These are phyloP conservation scores for Amphiduros pacificus DNA, from an alignment of 2,888 invertebrate species.

Conservation along the genomic window DNA sequence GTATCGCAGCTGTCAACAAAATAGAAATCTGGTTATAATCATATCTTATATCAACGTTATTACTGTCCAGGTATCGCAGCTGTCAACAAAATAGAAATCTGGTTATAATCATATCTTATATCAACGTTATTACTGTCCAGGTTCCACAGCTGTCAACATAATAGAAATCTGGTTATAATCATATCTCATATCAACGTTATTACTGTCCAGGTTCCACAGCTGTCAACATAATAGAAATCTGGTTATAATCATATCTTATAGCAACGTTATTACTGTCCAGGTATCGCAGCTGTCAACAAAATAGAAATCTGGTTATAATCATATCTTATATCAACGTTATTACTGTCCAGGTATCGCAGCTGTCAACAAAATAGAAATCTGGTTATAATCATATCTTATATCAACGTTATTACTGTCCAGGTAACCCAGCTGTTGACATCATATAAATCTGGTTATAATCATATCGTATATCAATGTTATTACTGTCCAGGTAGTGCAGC, in stretches of 20 bases:
- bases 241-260: not conserved
- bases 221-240: constrained; percentile 4
- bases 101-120: not conserved
- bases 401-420: not conserved
- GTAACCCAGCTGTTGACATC: not conserved
- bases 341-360: not conserved
- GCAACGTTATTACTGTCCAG: not conserved
- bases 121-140: not conserved
- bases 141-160: constrained; percentile 1
- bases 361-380: constrained; percentile 4
- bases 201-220: not conserved
- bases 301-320: not conserved
- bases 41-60: not conserved
- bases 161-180: not conserved
- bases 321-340: not conserved
- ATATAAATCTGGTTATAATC: not conserved
- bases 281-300: constrained; percentile 2
- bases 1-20: constrained; percentile 2
- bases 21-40: not conserved
- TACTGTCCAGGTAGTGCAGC: not conserved
- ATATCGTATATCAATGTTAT: not conserved
- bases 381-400: not conserved
- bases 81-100: constrained; percentile 4
- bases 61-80: not conserved
- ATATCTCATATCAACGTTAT: not conserved